Base-by-base conservation (phyloP, 2,888 invertebrate genomes). In the Blastobasis lacticolella region DNA sequence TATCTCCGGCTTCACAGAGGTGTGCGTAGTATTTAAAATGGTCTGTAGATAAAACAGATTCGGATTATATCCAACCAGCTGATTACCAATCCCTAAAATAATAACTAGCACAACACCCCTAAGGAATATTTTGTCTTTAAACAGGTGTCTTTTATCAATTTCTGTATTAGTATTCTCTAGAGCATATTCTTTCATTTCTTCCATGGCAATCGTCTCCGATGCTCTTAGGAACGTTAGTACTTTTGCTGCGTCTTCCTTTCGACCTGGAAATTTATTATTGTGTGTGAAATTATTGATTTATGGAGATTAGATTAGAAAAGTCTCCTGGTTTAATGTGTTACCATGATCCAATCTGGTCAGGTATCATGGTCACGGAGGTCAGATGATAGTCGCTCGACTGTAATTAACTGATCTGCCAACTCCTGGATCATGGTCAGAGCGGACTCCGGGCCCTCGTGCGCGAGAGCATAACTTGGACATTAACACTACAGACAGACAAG, bases 101-200 rank as follows among this genome's bases (percentile, higher is more conserved):
- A 57, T 50, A 1, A 54, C 57, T 6, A 63, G 60, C 0, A 41
- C 46, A 0, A 57, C 7, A 1, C 54, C 50, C 54, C 62, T 63
- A 6, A 65, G 37, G 7, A 63, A 58, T 58, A 57, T 49, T 47
- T 46, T 57, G 38, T 62, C 54, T 37, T 54, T 60, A 5, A 67
- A 46, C 5, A 68, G 49, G 6, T 63, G 58, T n/a, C 10, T n/a
- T 6, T 53, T 59, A 42, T 53, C 57, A 1, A 63, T 46, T 37
- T 52, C 55, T 7, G 48, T 40, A 37, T 61, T 37, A 1, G 10
- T 23, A 10, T 49, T 49, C 3, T 40, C 36, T 6, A 54, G 4
- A 4, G 68, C 61, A 52, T 77, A 83, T 50, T 76, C 76, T 53
- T 77, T 74, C 0, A 83, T 47, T 54, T 82, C 81, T 49, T 71